phyloP scores from a whole-genome alignment of 1,140 invertebrate genomes.

The Diplogasteroides magnus region DNA sequence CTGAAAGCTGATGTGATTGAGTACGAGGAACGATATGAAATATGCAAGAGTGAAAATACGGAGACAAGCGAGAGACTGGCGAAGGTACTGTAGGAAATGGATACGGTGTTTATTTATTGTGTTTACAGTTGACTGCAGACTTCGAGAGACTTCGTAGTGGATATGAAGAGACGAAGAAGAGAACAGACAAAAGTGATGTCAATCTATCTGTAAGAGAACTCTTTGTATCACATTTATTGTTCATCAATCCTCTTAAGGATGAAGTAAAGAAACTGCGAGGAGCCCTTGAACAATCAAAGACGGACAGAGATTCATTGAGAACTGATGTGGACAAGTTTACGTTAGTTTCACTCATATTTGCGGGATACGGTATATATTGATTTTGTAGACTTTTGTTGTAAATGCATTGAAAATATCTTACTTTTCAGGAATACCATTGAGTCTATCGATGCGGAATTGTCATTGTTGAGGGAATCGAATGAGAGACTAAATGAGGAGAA shows the following conservation, averaged over 20 bases:
- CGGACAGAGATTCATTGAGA: constrained; percentile 7
- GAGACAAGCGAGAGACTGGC: constrained; percentile 27
- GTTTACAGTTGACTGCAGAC: constrained; percentile 9
- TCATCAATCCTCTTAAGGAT: background rate
- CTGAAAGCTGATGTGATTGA: constrained; percentile 33
- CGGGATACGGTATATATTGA: too few relatives aligned
- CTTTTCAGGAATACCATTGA: constrained; percentile 11
- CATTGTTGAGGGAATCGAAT: constrained; percentile 18
- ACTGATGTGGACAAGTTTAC: constrained; percentile 17
- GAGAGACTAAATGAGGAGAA: constrained; percentile 6
- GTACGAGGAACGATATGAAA: constrained; percentile 36
- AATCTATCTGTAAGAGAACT: background rate
- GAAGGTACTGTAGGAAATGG: background rate
- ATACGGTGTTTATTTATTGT: background rate
- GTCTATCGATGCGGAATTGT: constrained; percentile 21
- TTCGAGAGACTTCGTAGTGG: constrained; percentile 16
- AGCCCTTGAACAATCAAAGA: constrained; percentile 12
- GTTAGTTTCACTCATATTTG: too few relatives aligned
- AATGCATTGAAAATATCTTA: too few relatives aligned
- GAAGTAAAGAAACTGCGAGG: constrained; percentile 18
- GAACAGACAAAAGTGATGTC: constrained; percentile 4
- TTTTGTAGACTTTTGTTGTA: too few relatives aligned
- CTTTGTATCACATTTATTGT: background rate
- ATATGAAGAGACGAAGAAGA: constrained; percentile 4
- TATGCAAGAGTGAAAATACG: constrained; percentile 29